Base-by-base conservation (phyloP, 2,797 vertebrate genomes). In the Telmatherina bonti region DNA sequence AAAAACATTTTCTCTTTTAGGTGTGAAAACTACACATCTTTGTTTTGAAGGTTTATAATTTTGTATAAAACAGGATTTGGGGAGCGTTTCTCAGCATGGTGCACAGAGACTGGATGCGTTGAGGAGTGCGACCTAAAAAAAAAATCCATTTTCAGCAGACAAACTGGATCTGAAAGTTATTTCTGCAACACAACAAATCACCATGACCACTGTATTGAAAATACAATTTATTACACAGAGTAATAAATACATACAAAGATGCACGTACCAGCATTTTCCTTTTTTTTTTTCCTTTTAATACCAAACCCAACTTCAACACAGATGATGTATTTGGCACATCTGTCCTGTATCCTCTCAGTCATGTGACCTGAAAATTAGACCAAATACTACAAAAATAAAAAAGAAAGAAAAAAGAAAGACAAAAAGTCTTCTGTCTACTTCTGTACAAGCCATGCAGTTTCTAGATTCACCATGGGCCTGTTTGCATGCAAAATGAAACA, bases 201-300 rank as follows among this genome's bases (percentile, higher is more conserved):
- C 77, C 27, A 45, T 75, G 78, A 93, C 89, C 85, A 88, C 88
- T 82, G 31, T 91, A 88, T 92, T 98, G 96, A 98, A 99, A 99
- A 99, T 98, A 98, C 93, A 94, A 93, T 94, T 94, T 94, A 95
- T 95, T 94, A 94, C 94, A 91, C 88, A 83, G 88, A 92, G 94
- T 95, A 95, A 94, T 94, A 95, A 94, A 94, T 94, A 94, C 93
- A 93, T 93, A 94, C 91, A 94, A 94, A 93, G 89, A 91, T 92
- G 91, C 91, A 93, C 90, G 91, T 93, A 91, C 93, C 91, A 92
- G 90, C 88, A 90, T 92, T 91, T 93, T 93, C 87, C 72, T n/a
- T 52, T 61, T 70, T 79, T 74, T 38, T 61, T 73, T 78, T 72
- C 45, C 56, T 59, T 79, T 76, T 72, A 64, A 88, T 91, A 92